A percentile compares a stretch with the other conserved stretches of the same genome.
These are phyloP conservation scores for Plagiodera versicolora DNA, from an alignment of 2,888 invertebrate species.

Conservation along the genomic window DNA sequence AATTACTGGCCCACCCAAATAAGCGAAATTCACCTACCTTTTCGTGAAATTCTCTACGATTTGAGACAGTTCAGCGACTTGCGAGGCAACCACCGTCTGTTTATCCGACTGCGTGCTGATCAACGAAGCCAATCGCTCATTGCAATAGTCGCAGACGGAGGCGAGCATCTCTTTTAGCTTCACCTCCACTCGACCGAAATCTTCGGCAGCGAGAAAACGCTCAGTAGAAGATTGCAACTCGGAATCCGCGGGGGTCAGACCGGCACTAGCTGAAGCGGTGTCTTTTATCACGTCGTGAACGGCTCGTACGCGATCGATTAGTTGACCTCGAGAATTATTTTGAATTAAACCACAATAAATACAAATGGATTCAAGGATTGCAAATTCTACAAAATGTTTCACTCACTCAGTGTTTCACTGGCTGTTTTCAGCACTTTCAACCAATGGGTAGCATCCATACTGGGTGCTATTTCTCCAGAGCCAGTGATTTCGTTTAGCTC, in stretches of 20 bases:
- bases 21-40: slow-evolving; percentile 37
- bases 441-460: slow-evolving; percentile 52
- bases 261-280: slow-evolving; percentile 69
- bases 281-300: slow-evolving; percentile 78
- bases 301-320: slow-evolving; percentile 74
- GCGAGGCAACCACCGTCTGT: slow-evolving; percentile 71
- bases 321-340: too few species aligned
- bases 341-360: too few species aligned
- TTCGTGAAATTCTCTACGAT: slow-evolving; percentile 79
- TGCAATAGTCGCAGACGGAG: slow-evolving; percentile 88
- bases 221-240: slow-evolving; percentile 55
- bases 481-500: slow-evolving; percentile 61
- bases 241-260: slow-evolving; percentile 39
- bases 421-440: slow-evolving; percentile 49
- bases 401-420: slow-evolving; percentile 49
- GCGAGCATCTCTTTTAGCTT: slow-evolving; percentile 77
- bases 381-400: neutral
- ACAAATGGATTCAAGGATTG: too few species aligned
- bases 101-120: slow-evolving; percentile 77
- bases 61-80: slow-evolving; percentile 75
- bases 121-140: slow-evolving; percentile 88
- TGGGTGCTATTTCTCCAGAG: slow-evolving; percentile 52
- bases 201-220: slow-evolving; percentile 69
- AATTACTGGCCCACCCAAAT: too few species aligned
- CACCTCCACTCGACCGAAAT: slow-evolving; percentile 68